Evolutionary conservation across 1,140 invertebrate genomes (phyloP), one percentile per base, ranked within the genome.

Genomic region (Heliconius nattereri): DNA sequence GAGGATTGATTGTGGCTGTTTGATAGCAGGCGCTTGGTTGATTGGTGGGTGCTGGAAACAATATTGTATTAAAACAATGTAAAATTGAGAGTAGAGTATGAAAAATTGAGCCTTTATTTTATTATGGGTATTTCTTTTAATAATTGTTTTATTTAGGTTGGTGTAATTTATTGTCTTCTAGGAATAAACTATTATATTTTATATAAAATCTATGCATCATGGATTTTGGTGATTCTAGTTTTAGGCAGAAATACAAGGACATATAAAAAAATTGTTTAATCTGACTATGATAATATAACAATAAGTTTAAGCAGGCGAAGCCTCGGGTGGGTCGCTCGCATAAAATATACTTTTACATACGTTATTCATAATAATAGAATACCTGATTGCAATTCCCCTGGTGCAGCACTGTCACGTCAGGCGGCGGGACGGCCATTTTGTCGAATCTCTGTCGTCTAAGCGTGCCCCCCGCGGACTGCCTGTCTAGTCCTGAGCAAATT

Each of bases 1-100:
- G 6, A 96, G 90, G 52, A 96, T 96, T n/a, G 95, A 95, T 78
- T 95, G 95, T 0, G 95, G 95, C 78, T 95, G 95, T 80, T 95
- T 95, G 70, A 92, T 87, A 5, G 89, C 85, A 7, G 93, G 92
- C 8, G 92, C 89, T 73, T 89, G 89, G 37, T 87, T 86, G 75
- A 90, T 29, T 16, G 23, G 26, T 66, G 23, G 23, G 13, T 66
- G 60, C 60, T 66, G 60, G 11, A 66, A 66, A 60, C 3, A 60
- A 26, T 60, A 23, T 23, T 60, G 54, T 26, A 29, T 66, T 66
- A 29, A 6, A 13, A 66, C n/a, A 29, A 66, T 19, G 57, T 35
- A 35, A 35, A 35, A 35, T 35, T 35, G 32, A 35, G 32, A 35
- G 32, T 35, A 35, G 32, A 35, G 32, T n/a, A 26, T 66, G 3